Evolutionary conservation across 2,888 invertebrate genomes (phyloP), one percentile per base, ranked within the genome.

Genomic region (Petrophora chlorosata): DNA sequence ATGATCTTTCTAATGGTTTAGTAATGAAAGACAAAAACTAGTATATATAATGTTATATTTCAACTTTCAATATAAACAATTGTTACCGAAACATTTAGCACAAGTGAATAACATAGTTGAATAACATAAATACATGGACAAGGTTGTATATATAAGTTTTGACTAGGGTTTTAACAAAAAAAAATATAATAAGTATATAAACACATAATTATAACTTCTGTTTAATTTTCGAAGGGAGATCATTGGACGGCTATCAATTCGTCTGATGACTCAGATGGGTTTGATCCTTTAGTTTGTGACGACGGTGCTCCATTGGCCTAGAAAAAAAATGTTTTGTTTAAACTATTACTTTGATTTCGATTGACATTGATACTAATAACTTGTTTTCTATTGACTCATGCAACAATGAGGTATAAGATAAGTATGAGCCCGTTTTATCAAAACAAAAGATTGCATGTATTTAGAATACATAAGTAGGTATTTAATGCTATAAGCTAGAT

Each of bases 231-330:
- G 13, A 17, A 15, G 9, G 9, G 17, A 38, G 13, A 30, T 32
- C 8, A 13, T 10, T 32, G 41, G 42, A 42, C 48, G 48, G 48
- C 15, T 32, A 36, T 36, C 36, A 35, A 17, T n/a, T n/a, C n/a
- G n/a, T 16, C 9, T 14, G 10, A 23, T 10, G 28, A 15, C n/a
- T n/a, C 8, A 2, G 16, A 13, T 9, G n/a, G n/a, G 12, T 47
- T 22, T 7, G n/a, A n/a, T 39, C 36, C n/a, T 46, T 53, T 34
- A 52, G 26, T 56, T 46, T 1, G 29, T 23, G 5, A 14, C 48
- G 3, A 45, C 23, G 35, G 14, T 42, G 53, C 47, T 53, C 42
- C 50, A 50, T n/a, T 16, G 42, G 16, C 34, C 59, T 59, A 38
- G 35, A 59, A 59, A 52, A 35, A 50, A 45, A 56, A 48, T 5